Evolutionary conservation across 2,113 vertebrate species (phyloP), one percentile per base, ranked within the genome.

Genomic region (Menura novaehollandiae): DNA sequence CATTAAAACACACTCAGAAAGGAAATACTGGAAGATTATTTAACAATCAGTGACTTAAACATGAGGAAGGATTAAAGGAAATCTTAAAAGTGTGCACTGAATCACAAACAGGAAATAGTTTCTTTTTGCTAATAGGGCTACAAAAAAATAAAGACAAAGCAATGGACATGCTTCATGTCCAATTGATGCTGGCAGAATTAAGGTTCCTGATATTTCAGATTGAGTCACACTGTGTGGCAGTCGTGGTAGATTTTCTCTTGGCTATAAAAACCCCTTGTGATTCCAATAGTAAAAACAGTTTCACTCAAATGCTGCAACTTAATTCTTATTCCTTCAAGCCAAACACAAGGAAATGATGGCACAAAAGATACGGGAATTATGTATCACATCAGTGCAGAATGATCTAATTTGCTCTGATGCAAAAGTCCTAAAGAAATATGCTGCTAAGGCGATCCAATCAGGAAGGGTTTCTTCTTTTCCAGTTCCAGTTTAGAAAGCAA

Each of bases 381-480:
- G 35, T 85, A 85, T 82, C 97, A 89, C 91, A 94, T 96, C 89
- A 93, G 72, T 94, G 84, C 90, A 90, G 93, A 95, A 87, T 58
- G 72, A 97, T 97, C 96, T 97, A 94, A 98, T 97, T 96, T 97
- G 84, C 82, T 95, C 33, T 89, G 89, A 95, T 96, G 89, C 77
- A 74, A 91, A 94, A 71, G 74, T 96, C 97, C 92, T 92, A 89
- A 88, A 96, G 94, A 96, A 95, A 96, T 98, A 90, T n/a, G 53
- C 80, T 95, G 95, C 92, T 87, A 94, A 93, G 91, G 66, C 30
- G 2, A 95, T 95, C 90, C 91, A 82, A 58, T 95, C 88, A 92
- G 74, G 82, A 46, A 76, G 64, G 35, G 66, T 84, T 96, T 95
- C 76, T 95, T 95, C 55, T 91, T 94, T 67, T 91, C 37, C 60